These are phyloP conservation scores for Vicugna pacos DNA, from an alignment of 2,113 vertebrate species.

Conservation along the genomic window DNA sequence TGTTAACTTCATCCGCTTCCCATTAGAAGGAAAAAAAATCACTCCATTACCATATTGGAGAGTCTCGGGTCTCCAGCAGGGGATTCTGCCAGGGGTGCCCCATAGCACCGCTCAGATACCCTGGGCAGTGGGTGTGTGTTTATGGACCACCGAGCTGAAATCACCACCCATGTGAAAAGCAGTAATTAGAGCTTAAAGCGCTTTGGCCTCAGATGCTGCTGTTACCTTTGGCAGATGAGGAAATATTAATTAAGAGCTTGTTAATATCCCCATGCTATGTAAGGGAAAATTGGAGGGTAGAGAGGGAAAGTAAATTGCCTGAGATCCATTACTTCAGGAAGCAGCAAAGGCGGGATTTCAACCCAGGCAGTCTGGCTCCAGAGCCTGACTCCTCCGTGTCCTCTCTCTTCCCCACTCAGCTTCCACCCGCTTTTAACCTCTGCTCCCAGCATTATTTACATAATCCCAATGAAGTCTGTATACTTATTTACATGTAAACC, in stretches of 20 bases:
- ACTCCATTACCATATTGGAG: neutral
- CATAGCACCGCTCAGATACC: neutral
- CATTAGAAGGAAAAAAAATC: neutral
- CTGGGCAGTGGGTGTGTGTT: neutral
- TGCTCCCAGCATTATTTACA: neutral
- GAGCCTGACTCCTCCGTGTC: neutral
- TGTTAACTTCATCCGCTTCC: neutral
- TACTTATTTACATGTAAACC: neutral
- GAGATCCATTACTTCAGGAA: neutral
- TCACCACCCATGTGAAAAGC: neutral
- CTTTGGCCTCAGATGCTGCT: neutral
- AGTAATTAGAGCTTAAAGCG: neutral
- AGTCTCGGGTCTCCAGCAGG: neutral
- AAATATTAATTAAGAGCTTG: neutral
- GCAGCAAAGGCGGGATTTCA: neutral
- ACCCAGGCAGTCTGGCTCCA: neutral
- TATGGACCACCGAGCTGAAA: neutral
- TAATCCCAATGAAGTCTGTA: neutral
- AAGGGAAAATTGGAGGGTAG: neutral
- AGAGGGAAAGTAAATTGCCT: neutral
- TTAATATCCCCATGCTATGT: neutral
- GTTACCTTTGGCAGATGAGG: neutral
- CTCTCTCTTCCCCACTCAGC: neutral
- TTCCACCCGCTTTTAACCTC: neutral
- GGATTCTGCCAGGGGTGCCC: neutral